Conservation (phyloP, 2,888 invertebrate genomes). For the Apamea epomidion region DNA sequence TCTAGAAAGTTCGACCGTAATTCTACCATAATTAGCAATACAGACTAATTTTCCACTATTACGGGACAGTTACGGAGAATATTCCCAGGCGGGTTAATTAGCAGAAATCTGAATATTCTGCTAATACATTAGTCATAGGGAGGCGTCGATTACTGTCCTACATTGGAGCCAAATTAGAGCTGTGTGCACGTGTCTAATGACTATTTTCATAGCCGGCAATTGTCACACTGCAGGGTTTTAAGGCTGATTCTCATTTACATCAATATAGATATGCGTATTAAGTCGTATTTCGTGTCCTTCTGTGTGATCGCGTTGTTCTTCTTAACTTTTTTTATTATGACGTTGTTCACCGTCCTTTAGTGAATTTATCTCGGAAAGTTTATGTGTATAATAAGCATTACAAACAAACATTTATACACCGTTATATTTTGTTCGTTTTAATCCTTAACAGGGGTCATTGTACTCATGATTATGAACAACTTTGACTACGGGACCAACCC, state of each 20-base stretch:
- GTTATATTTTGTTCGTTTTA: too few species aligned
- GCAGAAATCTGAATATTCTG: neutral
- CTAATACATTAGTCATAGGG: slow-evolving; percentile 4
- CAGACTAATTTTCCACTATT: neutral
- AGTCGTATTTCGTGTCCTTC: neutral
- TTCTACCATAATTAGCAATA: neutral
- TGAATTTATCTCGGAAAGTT: too few species aligned
- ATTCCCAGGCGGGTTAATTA: neutral
- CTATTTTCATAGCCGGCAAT: neutral
- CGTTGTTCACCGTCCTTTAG: too few species aligned
- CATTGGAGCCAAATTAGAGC: neutral
- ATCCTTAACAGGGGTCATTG: too few species aligned
- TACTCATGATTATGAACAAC: too few species aligned
- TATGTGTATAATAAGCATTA: too few species aligned
- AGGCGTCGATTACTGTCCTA: neutral
- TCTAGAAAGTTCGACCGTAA: neutral
- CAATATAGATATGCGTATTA: too few species aligned
- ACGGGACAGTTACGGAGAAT: neutral
- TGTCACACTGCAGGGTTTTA: neutral
- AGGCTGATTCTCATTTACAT: too few species aligned
- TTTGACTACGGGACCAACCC: too few species aligned
- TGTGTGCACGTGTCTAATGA: neutral
- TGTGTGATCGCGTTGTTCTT: too few species aligned
- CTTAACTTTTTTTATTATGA: too few species aligned
- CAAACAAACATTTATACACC: too few species aligned